Percentiles rank a stretch among this genome's conserved stretches.
phyloP scores from a whole-genome alignment of 2,113 vertebrate species.

The Esox niger region DNA sequence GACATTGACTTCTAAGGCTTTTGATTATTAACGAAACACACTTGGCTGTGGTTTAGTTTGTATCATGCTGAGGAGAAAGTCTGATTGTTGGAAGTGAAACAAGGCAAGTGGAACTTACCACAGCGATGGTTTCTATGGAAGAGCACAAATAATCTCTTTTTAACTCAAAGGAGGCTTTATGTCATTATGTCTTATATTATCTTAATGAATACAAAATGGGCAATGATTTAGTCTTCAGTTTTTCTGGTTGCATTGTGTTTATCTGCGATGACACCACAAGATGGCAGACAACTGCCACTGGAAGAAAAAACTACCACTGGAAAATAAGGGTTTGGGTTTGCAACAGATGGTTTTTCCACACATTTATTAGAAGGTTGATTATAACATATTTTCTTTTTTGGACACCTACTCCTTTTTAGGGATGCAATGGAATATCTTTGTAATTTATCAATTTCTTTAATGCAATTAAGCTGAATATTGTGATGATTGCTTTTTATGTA shows the following conservation, averaged over 20 bases:
- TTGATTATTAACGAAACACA: slow-evolving; percentile 33
- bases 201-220: background rate
- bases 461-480: too few relatives aligned
- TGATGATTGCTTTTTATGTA: too few relatives aligned
- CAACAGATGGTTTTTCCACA: too few relatives aligned
- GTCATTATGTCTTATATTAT: background rate
- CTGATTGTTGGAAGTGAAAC: background rate
- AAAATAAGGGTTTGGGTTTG: too few relatives aligned
- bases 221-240: background rate
- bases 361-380: too few relatives aligned
- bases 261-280: background rate
- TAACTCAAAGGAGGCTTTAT: slow-evolving; percentile 3
- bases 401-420: too few relatives aligned
- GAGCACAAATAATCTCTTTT: background rate
- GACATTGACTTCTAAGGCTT: slow-evolving; percentile 47
- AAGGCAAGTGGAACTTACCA: background rate
- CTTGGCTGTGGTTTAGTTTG: slow-evolving; percentile 19
- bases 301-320: too few relatives aligned
- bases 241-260: too few relatives aligned
- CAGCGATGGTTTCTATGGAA: slow-evolving; percentile 10
- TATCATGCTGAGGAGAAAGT: slow-evolving; percentile 9
- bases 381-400: too few relatives aligned
- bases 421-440: too few relatives aligned
- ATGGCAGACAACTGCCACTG: background rate
- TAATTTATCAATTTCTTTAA: too few relatives aligned